A percentile compares a stretch with the other conserved stretches of the same genome.
Conservation (phyloP, 92 coral and sea anemone species). For the Parazoanthus darwini region DNA sequence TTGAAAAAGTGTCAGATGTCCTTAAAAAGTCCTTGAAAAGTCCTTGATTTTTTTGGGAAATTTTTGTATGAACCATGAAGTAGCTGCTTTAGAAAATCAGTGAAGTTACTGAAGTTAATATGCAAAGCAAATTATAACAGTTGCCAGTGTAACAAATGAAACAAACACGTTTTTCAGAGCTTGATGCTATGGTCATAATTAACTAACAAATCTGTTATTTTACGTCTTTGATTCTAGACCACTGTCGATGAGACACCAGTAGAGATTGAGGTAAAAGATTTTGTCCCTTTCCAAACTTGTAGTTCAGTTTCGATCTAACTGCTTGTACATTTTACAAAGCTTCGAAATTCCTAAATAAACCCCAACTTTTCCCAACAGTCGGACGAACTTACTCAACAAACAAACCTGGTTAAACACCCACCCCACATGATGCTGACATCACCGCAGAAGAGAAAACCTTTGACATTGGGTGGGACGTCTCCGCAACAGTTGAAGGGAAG, state of each 20-base stretch:
- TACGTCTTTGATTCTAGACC: background rate
- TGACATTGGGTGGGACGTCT: slow-evolving; percentile 65
- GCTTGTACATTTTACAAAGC: background rate
- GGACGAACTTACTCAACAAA: slow-evolving; percentile 55
- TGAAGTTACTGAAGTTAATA: no score
- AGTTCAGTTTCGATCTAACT: background rate
- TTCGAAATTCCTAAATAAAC: background rate
- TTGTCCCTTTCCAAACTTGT: background rate
- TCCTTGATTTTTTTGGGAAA: no score
- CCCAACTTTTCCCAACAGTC: slow-evolving; percentile 22
- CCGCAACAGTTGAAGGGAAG: slow-evolving; percentile 91
- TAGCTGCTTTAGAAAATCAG: background rate
- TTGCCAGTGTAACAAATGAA: background rate
- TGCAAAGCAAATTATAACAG: background rate
- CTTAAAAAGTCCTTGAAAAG: no score
- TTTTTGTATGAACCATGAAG: no score
- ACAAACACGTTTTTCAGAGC: background rate
- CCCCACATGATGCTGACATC: slow-evolving; percentile 73
- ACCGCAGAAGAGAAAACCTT: slow-evolving; percentile 80
- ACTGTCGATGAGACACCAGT: slow-evolving; percentile 7
- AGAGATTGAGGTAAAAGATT: slow-evolving; percentile 6
- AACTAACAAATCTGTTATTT: background rate
- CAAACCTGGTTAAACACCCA: slow-evolving; percentile 59
- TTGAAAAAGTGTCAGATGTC: no score
- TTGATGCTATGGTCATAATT: background rate